Evolutionary conservation across 64 coral and sea anemone genomes (phyloP), one percentile per base, ranked within the genome.

Genomic region (Exaiptasia diaphana): DNA sequence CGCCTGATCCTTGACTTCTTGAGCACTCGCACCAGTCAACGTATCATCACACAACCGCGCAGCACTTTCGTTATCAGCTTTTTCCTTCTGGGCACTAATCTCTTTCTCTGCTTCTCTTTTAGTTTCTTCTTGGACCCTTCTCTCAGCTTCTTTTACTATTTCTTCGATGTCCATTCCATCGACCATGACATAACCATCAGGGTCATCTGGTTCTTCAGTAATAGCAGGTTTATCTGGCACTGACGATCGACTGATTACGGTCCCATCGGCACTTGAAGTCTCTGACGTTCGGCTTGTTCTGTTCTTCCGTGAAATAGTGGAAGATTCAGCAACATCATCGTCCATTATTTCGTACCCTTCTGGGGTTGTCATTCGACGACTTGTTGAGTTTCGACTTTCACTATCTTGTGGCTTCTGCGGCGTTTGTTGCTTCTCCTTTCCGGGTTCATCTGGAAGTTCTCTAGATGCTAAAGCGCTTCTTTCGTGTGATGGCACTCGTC

Each of bases 311-410:
- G 15, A 25, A n/a, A n/a, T n/a, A 15, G 36, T 29, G 10, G 29
- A 21, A 11, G 24, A 42, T 9, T 68, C 17, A 23, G 44, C 73
- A 42, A 41, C 43, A 34, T 50, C 74, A n/a, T 74, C 72, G 5
- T 62, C 44, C 84, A 87, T 87, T 42, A 87, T 63, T 32, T 77
- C 44, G 25, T 87, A 87, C 52, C 84, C 84, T 57, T 87, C 84
- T 41, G 84, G 84, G 28, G 84, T 87, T 12, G 78, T 59, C 46
- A 49, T 73, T 17, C 22, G 11, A 2, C 3, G 69, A n/a, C 41
- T 25, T 14, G 32, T 6, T 21, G 17, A 24, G 32, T 23, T 9
- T 29, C 5, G 11, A 3, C 28, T 45, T 18, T 37, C 14, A 36
- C 61, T 65, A 35, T 35, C 61, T 13, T 13, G 32, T 18, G 15